Percentiles rank a stretch among this genome's conserved stretches.
Conservation (phyloP, 2,888 invertebrate genomes). For the Lepidocyrtinus sp. region DNA sequence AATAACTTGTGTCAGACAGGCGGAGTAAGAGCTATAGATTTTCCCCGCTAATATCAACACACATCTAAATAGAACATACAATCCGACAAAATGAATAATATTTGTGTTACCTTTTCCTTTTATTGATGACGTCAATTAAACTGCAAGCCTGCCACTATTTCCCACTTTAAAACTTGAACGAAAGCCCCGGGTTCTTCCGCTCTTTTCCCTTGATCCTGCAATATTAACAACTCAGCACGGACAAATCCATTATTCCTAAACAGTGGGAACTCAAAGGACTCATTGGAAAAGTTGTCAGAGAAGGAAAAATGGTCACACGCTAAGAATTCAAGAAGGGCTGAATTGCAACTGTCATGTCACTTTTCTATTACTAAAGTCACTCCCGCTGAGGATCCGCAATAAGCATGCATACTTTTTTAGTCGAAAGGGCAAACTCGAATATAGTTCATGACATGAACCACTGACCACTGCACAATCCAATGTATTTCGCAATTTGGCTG, state of each 20-base stretch:
- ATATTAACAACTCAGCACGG: not conserved
- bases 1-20: conserved; percentile 24
- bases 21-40: not conserved
- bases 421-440: not conserved
- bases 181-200: too few species aligned
- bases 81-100: not conserved
- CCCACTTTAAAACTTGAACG: too few species aligned
- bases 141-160: not conserved
- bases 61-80: too few species aligned
- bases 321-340: not conserved
- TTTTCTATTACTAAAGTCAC: not conserved
- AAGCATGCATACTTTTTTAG: not conserved
- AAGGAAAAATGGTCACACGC: not conserved
- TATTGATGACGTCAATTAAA: not conserved
- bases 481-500: too few species aligned
- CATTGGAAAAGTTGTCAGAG: not conserved
- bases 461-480: not conserved
- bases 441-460: not conserved
- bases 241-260: not conserved
- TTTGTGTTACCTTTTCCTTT: not conserved
- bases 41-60: too few species aligned
- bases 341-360: not conserved
- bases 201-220: too few species aligned
- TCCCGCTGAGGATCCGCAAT: not conserved
- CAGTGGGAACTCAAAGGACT: not conserved